Conservation (phyloP, 2,113 vertebrate genomes). For the Amphiprion percula region DNA sequence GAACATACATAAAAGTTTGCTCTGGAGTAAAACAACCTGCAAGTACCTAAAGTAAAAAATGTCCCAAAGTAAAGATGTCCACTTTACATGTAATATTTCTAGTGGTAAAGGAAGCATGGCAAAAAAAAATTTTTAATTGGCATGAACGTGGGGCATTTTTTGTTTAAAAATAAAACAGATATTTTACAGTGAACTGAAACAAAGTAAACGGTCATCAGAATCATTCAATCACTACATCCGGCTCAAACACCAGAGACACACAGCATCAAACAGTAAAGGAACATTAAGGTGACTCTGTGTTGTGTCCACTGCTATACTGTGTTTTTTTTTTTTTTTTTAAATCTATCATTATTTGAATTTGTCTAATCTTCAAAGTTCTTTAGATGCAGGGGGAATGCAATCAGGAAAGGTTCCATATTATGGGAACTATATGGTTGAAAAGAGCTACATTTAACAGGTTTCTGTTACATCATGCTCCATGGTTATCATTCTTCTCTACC, state of each 20-base stretch:
- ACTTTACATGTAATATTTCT: too few relatives aligned
- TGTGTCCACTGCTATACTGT: background rate
- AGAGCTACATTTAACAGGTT: background rate
- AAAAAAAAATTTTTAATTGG: background rate
- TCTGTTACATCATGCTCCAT: background rate
- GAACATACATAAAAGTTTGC: too few relatives aligned
- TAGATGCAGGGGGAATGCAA: background rate
- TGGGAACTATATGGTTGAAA: background rate
- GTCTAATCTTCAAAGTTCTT: background rate
- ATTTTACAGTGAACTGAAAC: too few relatives aligned
- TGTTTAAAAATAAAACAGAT: background rate
- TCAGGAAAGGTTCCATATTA: background rate
- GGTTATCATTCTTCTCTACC: slow-evolving; percentile 4
- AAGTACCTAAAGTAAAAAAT: too few relatives aligned
- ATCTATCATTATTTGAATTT: background rate
- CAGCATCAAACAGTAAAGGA: background rate
- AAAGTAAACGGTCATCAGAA: background rate
- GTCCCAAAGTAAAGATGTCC: too few relatives aligned
- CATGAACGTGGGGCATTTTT: background rate
- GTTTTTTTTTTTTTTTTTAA: background rate
- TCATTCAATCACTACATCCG: background rate
- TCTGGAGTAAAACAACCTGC: too few relatives aligned
- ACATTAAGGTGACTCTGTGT: background rate
- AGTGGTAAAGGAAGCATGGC: too few relatives aligned
- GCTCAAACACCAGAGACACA: background rate